phyloP scores from a whole-genome alignment of 2,888 invertebrate species.

The Dione vanillae region DNA sequence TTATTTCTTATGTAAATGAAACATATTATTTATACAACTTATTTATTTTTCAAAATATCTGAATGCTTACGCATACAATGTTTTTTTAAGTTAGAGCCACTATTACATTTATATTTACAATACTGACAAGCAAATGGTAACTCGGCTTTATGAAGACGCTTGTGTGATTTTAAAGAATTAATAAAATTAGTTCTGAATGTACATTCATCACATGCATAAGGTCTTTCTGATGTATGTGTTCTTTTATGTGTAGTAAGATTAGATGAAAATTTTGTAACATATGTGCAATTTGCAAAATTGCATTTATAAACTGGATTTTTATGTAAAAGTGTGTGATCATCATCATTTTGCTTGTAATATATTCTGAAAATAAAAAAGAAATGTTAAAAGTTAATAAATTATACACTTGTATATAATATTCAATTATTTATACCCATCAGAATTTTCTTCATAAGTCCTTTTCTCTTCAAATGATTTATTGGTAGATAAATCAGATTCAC shows the following conservation, averaged over 20 bases:
- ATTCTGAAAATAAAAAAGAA: slow-evolving; percentile 55
- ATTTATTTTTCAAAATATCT: slow-evolving; percentile 37
- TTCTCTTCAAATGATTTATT: background rate
- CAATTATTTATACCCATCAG: slow-evolving; percentile 33
- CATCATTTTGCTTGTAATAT: slow-evolving; percentile 67
- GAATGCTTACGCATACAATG: slow-evolving; percentile 67
- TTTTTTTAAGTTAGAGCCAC: slow-evolving; percentile 79
- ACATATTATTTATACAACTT: slow-evolving; percentile 9
- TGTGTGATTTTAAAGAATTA: slow-evolving; percentile 76
- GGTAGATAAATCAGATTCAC: background rate
- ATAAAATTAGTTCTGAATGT: slow-evolving; percentile 76
- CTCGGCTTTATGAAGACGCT: slow-evolving; percentile 71
- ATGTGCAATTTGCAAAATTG: slow-evolving; percentile 79
- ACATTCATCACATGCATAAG: slow-evolving; percentile 77
- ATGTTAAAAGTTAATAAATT: slow-evolving; percentile 4
- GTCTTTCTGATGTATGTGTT: slow-evolving; percentile 73
- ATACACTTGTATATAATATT: slow-evolving; percentile 9
- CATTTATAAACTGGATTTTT: slow-evolving; percentile 70
- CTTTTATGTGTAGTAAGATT: slow-evolving; percentile 78
- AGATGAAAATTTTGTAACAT: slow-evolving; percentile 78
- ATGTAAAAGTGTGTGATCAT: slow-evolving; percentile 70
- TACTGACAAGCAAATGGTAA: slow-evolving; percentile 70
- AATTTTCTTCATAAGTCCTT: slow-evolving; percentile 24
- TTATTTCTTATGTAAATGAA: slow-evolving; percentile 1
- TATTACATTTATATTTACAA: slow-evolving; percentile 76